Evolutionary conservation across 2,888 invertebrate genomes (phyloP).

Genomic region (Chymomyza procnemis): DNA sequence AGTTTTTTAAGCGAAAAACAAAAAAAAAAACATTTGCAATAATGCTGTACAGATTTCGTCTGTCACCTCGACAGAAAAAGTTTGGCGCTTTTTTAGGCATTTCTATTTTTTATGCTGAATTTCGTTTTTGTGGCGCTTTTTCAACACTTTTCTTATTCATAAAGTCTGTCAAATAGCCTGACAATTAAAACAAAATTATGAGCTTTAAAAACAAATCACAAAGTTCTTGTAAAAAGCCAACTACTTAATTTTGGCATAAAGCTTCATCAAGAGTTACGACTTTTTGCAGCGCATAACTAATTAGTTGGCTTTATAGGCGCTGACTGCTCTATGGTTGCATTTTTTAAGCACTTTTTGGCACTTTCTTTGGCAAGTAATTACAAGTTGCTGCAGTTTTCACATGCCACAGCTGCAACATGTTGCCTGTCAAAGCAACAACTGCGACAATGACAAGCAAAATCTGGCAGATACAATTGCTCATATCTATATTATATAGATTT

Average conservation of each 20-base stretch:
- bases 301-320: too few species aligned
- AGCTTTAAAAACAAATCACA: not conserved
- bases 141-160: not conserved
- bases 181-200: not conserved
- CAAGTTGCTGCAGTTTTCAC: slow-evolving; percentile 4
- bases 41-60: slow-evolving; percentile 14
- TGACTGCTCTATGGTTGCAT: not conserved
- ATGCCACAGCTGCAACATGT: slow-evolving; percentile 67
- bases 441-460: not conserved
- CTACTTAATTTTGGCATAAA: not conserved
- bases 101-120: not conserved
- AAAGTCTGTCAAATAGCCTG: not conserved
- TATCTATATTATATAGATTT: not conserved
- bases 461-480: not conserved
- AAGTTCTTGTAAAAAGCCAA: not conserved
- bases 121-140: slow-evolving; percentile 2
- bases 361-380: slow-evolving; percentile 39
- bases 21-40: not conserved
- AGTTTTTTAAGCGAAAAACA: slow-evolving; percentile 11
- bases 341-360: slow-evolving; percentile 9
- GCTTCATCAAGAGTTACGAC: not conserved
- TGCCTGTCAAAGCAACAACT: slow-evolving; percentile 50
- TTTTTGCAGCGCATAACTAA: not conserved
- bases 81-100: slow-evolving; percentile 4
- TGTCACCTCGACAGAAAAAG: slow-evolving; percentile 21